Evolutionary conservation across 1,140 invertebrate genomes (phyloP).

Genomic region (Polypedilum vanderplanki): DNA sequence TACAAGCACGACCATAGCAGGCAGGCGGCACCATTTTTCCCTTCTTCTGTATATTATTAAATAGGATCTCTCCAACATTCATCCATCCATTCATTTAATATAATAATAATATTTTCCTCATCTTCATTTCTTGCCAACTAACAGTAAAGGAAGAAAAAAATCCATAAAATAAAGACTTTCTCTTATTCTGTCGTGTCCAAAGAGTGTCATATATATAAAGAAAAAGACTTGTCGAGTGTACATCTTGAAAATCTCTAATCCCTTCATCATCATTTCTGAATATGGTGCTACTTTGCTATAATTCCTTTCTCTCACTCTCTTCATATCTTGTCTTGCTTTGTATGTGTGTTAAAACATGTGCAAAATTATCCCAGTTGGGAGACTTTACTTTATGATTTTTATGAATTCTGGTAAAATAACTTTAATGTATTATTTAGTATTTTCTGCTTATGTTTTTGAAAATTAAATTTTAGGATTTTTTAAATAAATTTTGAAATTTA

Average conservation of each 20-base stretch:
- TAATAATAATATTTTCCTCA: slow-evolving; percentile 19
- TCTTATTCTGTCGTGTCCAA: too few relatives aligned
- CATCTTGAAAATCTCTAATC: slow-evolving; percentile 1
- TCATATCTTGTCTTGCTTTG: too few relatives aligned
- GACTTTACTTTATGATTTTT: too few relatives aligned
- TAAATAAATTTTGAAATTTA: too few relatives aligned
- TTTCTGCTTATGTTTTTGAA: too few relatives aligned
- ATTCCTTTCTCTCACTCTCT: background rate
- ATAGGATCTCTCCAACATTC: background rate
- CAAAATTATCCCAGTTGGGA: slow-evolving; percentile 4
- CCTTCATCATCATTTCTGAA: background rate
- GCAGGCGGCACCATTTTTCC: background rate
- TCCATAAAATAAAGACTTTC: background rate
- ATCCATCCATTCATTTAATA: slow-evolving; percentile 21
- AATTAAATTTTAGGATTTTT: too few relatives aligned
- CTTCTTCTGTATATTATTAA: background rate
- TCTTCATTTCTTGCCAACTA: background rate
- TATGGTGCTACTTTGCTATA: background rate
- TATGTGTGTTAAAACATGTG: slow-evolving; percentile 18
- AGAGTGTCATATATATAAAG: background rate
- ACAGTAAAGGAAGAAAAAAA: background rate
- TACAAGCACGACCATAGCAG: background rate
- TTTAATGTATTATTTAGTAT: too few relatives aligned
- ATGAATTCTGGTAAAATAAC: too few relatives aligned
- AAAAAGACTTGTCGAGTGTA: background rate